Evolutionary conservation across 2,888 invertebrate genomes (phyloP).

Genomic region (Hemithea aestivaria): DNA sequence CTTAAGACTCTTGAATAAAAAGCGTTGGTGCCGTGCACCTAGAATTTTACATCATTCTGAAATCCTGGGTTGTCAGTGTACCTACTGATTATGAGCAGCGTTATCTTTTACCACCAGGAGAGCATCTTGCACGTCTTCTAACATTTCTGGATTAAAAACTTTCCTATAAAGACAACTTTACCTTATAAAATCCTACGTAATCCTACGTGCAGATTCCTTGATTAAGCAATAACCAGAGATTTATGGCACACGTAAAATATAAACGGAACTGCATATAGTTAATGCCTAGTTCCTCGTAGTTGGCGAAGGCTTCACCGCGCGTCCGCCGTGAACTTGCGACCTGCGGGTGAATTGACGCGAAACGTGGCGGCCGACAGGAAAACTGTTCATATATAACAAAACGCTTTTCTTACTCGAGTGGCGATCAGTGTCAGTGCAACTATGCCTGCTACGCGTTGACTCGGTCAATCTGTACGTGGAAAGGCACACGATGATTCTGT

Average conservation of each 20-base stretch:
- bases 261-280: no score
- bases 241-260: constrained; percentile 36
- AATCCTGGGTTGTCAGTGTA: no score
- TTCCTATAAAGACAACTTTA: no score
- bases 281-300: constrained; percentile 34
- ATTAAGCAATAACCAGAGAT: background rate
- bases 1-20: no score
- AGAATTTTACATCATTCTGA: no score
- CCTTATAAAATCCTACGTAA: no score
- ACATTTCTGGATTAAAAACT: no score
- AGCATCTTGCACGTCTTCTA: no score
- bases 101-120: no score
- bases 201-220: no score
- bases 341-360: constrained; percentile 20
- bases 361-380: constrained; percentile 6
- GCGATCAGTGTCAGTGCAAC: constrained; percentile 2
- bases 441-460: constrained; percentile 10
- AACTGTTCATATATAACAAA: constrained; percentile 9
- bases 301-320: constrained; percentile 33
- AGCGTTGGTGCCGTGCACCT: no score
- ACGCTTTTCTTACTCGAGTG: constrained; percentile 1
- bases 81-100: no score
- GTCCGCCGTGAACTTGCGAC: constrained; percentile 45
- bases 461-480: constrained; percentile 11
- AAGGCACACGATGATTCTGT: constrained; percentile 42